phyloP scores from a whole-genome alignment of 2,888 invertebrate species.

The Choristoneura rosaceana region DNA sequence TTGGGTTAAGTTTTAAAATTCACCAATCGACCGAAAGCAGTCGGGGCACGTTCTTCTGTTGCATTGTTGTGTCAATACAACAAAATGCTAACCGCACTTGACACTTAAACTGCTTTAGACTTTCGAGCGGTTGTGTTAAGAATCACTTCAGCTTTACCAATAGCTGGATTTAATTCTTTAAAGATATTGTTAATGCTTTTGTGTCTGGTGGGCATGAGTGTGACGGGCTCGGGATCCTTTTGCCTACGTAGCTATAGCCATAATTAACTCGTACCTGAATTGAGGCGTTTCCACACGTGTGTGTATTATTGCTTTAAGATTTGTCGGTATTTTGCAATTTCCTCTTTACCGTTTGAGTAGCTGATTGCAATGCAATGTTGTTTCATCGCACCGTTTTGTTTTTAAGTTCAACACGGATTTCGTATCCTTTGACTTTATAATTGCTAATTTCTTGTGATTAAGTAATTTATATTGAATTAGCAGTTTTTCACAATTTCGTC shows the following conservation, averaged over 20 bases:
- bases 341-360: constrained; percentile 28
- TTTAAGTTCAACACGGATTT: neutral
- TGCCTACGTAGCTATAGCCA: constrained; percentile 70
- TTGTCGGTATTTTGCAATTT: constrained; percentile 32
- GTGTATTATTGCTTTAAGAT: constrained; percentile 40
- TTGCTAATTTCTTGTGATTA: neutral
- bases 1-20: constrained; percentile 54
- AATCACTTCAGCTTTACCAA: constrained; percentile 59
- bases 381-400: constrained; percentile 12
- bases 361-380: constrained; percentile 20
- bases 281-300: constrained; percentile 62
- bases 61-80: constrained; percentile 60
- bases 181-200: constrained; percentile 71
- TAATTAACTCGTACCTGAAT: constrained; percentile 83
- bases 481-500: neutral
- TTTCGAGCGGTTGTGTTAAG: constrained; percentile 64
- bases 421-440: neutral
- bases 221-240: constrained; percentile 79
- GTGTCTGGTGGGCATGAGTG: constrained; percentile 81
- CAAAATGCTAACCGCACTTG: constrained; percentile 62
- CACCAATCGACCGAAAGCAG: constrained; percentile 77
- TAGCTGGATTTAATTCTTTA: constrained; percentile 64
- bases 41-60: constrained; percentile 81
- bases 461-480: neutral
- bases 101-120: constrained; percentile 58